phyloP scores from a whole-genome alignment of 2,797 vertebrate species.

The Todus mexicanus region DNA sequence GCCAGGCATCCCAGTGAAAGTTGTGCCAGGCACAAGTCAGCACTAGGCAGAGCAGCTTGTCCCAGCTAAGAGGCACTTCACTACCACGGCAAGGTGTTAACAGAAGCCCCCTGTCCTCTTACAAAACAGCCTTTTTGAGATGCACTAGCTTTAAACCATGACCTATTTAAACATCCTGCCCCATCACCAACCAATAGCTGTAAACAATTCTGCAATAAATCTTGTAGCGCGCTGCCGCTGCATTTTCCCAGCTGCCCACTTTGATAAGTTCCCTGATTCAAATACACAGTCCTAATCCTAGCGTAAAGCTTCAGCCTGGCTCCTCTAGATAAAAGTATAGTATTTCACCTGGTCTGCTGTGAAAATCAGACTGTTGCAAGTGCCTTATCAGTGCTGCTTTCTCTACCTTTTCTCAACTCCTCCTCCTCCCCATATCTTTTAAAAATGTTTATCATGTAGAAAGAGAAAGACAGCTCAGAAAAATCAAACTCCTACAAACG shows the following conservation, averaged over 20 bases:
- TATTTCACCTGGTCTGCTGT: neutral
- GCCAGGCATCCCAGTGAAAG: neutral
- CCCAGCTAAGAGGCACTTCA: neutral
- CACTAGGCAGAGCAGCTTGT: neutral
- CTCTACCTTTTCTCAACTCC: neutral
- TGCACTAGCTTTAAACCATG: neutral
- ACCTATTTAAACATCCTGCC: neutral
- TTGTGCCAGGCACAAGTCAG: neutral
- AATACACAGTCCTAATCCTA: neutral
- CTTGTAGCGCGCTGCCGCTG: neutral
- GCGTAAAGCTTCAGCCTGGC: neutral
- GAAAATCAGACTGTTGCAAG: neutral
- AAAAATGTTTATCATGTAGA: neutral
- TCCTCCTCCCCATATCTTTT: slow-evolving; percentile 14
- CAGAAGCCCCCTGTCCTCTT: neutral
- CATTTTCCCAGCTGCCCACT: neutral
- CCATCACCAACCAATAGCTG: neutral
- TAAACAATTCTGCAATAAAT: neutral
- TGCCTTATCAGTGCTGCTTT: neutral
- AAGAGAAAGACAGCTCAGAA: slow-evolving; percentile 21
- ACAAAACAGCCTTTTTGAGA: neutral
- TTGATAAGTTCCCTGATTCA: neutral
- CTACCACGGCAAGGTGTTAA: neutral
- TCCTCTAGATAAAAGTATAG: neutral
- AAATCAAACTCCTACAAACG: slow-evolving; percentile 2